A percentile compares a stretch with the other conserved stretches of the same genome.
Conservation (phyloP, 30 jellyfish, hydroid and myxozoan genomes). For the Pelagia noctiluca region DNA sequence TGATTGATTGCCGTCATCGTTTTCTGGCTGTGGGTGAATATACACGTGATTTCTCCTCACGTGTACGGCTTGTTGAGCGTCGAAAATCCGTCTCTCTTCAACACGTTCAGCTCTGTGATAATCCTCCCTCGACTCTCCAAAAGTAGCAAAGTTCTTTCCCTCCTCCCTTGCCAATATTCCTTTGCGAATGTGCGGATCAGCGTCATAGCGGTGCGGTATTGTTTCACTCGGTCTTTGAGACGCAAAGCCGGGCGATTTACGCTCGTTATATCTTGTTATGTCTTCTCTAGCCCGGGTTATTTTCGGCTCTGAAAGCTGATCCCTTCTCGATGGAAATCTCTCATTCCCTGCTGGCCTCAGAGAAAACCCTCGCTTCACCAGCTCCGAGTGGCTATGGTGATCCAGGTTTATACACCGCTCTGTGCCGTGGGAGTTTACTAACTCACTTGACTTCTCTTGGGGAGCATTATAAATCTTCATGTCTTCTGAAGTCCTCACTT, state of each 20-base stretch:
- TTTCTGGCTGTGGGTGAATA: conserved; percentile 25
- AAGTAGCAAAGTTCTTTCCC: too few species aligned
- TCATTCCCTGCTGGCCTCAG: background rate
- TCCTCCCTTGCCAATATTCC: too few species aligned
- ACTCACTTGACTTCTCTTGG: too few species aligned
- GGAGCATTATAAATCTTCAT: conserved; percentile 3
- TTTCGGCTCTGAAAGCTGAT: conserved; percentile 7
- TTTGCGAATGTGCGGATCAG: too few species aligned
- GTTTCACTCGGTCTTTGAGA: background rate
- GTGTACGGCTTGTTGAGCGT: too few species aligned
- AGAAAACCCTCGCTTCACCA: background rate
- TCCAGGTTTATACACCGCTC: too few species aligned
- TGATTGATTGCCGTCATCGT: conserved; percentile 46
- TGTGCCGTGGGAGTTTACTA: too few species aligned
- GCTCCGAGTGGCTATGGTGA: background rate
- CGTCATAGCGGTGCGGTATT: too few species aligned
- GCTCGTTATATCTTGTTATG: conserved; percentile 18
- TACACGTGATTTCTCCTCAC: too few species aligned
- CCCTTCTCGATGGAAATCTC: conserved; percentile 11
- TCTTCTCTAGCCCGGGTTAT: conserved; percentile 1
- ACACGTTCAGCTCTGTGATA: too few species aligned
- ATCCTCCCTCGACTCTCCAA: too few species aligned
- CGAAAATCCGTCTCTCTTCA: too few species aligned
- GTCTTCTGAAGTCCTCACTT: conserved; percentile 22
- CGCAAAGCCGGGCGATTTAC: background rate